A percentile compares a stretch with the other conserved stretches of the same genome.
phyloP scores from a whole-genome alignment of 2,113 vertebrate genomes.

The Clarias magur region DNA sequence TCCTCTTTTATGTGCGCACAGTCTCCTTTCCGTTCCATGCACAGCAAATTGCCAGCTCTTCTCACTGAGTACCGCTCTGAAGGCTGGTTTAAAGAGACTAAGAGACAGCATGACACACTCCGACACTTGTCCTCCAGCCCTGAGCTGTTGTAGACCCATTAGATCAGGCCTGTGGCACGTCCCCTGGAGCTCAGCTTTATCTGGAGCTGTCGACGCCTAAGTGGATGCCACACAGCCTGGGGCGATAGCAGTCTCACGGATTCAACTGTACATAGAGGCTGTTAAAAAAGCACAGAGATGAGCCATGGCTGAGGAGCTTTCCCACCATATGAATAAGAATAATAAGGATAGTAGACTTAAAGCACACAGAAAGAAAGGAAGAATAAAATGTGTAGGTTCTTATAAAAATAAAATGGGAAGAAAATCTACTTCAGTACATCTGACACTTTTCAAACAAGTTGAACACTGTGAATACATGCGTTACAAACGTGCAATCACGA shows the following conservation, averaged over 20 bases:
- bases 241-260: constrained; percentile 62
- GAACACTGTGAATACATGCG: neutral
- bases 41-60: constrained; percentile 43
- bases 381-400: neutral
- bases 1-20: constrained; percentile 11
- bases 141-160: constrained; percentile 36
- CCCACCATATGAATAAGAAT: constrained; percentile 41
- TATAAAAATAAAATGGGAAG: neutral
- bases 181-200: constrained; percentile 51
- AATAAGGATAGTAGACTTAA: constrained; percentile 54
- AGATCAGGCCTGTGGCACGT: constrained; percentile 41
- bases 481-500: neutral
- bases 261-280: constrained; percentile 71
- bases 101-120: constrained; percentile 35
- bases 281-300: constrained; percentile 71
- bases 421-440: constrained; percentile 39
- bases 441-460: neutral
- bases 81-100: constrained; percentile 23
- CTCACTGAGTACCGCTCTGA: constrained; percentile 65
- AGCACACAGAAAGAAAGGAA: constrained; percentile 63
- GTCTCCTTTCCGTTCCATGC: constrained; percentile 30
- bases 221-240: constrained; percentile 57
- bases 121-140: constrained; percentile 31
- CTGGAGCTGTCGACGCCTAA: constrained; percentile 54
- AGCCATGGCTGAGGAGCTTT: constrained; percentile 50